These are phyloP conservation scores for Willisornis vidua DNA, from an alignment of 2,113 vertebrate genomes.

Conservation along the genomic window DNA sequence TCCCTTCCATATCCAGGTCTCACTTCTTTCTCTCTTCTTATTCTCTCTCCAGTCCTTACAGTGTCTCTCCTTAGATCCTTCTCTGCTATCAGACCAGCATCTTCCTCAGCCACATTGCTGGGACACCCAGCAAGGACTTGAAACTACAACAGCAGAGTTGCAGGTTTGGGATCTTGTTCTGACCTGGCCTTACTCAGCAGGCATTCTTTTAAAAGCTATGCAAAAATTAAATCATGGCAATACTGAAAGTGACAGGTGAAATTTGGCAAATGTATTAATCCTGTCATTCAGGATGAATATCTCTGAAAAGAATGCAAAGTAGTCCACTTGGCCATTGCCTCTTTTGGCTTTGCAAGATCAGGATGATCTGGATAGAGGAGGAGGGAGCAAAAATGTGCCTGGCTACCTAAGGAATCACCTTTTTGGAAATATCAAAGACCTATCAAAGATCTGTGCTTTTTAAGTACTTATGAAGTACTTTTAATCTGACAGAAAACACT, in stretches of 20 bases:
- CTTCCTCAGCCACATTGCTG: accelerated
- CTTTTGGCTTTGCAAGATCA: neutral
- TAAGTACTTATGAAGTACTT: neutral
- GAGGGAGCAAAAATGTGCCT: neutral
- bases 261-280: neutral
- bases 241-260: neutral
- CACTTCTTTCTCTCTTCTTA: neutral
- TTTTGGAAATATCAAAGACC: neutral
- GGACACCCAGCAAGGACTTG: neutral
- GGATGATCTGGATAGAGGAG: neutral
- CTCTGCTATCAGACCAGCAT: neutral
- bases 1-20: neutral
- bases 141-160: neutral
- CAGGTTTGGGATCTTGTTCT: neutral
- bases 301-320: neutral
- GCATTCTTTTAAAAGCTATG: neutral
- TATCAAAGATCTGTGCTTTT: neutral
- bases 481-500: neutral
- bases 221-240: neutral
- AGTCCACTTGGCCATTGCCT: neutral
- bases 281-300: neutral
- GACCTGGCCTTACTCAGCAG: neutral
- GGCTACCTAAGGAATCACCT: neutral
- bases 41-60: neutral
- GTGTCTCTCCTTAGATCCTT: neutral